Base-by-base conservation (phyloP, 2,888 invertebrate species). In the Mesochorus sp. region DNA sequence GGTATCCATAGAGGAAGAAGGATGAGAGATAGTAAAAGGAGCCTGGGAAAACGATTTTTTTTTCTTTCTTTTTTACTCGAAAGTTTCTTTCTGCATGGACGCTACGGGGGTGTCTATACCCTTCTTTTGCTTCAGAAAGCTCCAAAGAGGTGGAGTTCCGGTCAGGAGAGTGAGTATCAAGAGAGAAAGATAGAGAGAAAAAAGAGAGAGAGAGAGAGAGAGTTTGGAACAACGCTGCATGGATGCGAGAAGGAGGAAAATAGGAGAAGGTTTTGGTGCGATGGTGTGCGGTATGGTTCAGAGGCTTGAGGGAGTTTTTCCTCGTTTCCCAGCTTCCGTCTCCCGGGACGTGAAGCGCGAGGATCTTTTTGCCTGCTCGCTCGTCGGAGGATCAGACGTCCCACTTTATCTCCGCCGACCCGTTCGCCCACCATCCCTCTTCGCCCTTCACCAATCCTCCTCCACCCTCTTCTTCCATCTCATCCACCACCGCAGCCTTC, bases 351-450 rank as follows among this genome's bases (percentile, higher is more conserved):
- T 73, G 82, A 81, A 80, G 83, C 79, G 81, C 77, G 64, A 71
- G 81, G 88, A 90, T 91, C 90, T 91, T 91, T 91, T 90, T 90
- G 88, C 90, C 37, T n/a, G n/a, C n/a, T 89, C 88, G 87, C 89
- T 89, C 89, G 88, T 86, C 88, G 88, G 89, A 90, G 90, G 91
- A 90, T 90, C 91, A 90, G 91, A 90, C 91, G 88, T 90, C 89
- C 91, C 89, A 90, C 91, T 90, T 91, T 91, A 90, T 90, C 90
- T 87, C 82, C 91, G 91, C 92, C 93, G 93, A 91, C 91, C 91
- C 92, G 92, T 92, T 92, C 92, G 91, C 93, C 91, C 89, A 86
- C 90, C 90, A 90, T 89, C 90, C 91, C 90, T 89, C 90, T 88
- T 80, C 76, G 31, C 61, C 62, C 74, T 55, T 17, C 44, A 57